Evolutionary conservation across 1,140 invertebrate genomes (phyloP), one percentile per base, ranked within the genome.

Genomic region (Zaprionus vittiger): DNA sequence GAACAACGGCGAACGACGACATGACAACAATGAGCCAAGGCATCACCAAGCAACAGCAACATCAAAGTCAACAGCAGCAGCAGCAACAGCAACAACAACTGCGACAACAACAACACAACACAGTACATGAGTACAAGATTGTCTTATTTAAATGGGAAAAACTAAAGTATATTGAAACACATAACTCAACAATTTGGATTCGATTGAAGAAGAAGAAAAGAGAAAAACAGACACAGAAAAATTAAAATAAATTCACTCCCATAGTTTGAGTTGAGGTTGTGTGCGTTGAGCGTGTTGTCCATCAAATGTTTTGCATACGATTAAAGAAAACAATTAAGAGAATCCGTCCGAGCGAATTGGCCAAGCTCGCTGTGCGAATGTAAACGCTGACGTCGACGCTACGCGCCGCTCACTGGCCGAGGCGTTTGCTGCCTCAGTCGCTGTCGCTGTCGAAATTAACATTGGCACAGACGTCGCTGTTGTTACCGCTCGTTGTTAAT

Each of bases 281-380:
- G 65, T 83, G 74, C 56, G 28, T 31, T 31, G 68, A 81, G 74
- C 56, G 70, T 85, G 85, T 73, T 89, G 84, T 89, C 85, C 84
- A 90, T 89, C 84, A 89, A 90, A 89, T 81, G 79, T 85, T 90
- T 90, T 82, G 85, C 85, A 90, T 90, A 85, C 72, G 78, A 82
- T 90, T 90, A 90, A 90, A 85, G 81, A 90, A 90, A 90, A 90
- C 85, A 90, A 90, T 90, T 80, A 90, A 90, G 84, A 81, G 84
- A 89, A 84, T 89, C 76, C 81, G 74, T 89, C 69, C 76, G 77
- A 90, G 63, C 81, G 85, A 81, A 73, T 81, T 89, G 72, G 81
- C 84, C 72, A 62, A 81, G 80, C 80, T 66, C 38, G 22, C 75
- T 78, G 74, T 83, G 84, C 78, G 62, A 89, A 81, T 87, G 81